Evolutionary conservation across 2,797 vertebrate genomes (phyloP).

Genomic region (Lophotriccus pileatus): DNA sequence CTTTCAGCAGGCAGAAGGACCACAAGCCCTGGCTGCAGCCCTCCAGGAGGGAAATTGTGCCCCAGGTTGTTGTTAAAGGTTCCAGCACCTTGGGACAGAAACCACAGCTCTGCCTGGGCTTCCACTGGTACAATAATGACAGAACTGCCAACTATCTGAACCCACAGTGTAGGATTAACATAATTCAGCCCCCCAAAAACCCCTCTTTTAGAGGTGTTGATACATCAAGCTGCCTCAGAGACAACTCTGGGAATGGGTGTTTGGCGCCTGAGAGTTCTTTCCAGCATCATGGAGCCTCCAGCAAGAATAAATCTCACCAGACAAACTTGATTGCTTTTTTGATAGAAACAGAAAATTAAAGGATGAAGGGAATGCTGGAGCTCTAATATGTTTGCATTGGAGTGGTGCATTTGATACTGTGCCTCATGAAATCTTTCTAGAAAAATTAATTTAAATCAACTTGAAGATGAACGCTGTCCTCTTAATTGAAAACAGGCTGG

Average conservation of each 20-base stretch:
- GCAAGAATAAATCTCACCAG: slow-evolving; percentile 46
- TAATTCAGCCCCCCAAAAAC: not conserved
- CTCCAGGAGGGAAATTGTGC: not conserved
- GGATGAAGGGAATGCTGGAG: slow-evolving; percentile 4
- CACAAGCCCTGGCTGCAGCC: not conserved
- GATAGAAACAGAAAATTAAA: slow-evolving; percentile 53
- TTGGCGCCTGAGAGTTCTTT: not conserved
- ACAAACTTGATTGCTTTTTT: slow-evolving; percentile 54
- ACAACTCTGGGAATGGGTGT: not conserved
- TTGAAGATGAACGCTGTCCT: not conserved
- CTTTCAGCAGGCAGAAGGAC: not conserved
- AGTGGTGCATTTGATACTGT: slow-evolving; percentile 34
- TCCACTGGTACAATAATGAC: not conserved
- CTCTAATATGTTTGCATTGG: slow-evolving; percentile 43
- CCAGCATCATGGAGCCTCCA: not conserved
- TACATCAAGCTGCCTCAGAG: not conserved
- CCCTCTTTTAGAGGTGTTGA: not conserved
- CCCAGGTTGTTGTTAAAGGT: not conserved
- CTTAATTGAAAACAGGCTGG: slow-evolving; percentile 36
- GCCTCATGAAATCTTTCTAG: slow-evolving; percentile 46
- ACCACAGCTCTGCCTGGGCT: not conserved
- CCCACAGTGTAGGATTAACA: not conserved
- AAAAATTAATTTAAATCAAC: slow-evolving; percentile 57
- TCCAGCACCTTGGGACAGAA: not conserved
- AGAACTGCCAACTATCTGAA: not conserved